Evolutionary conservation across 2,888 invertebrate species (phyloP).

Genomic region (Nemoura dubitans): DNA sequence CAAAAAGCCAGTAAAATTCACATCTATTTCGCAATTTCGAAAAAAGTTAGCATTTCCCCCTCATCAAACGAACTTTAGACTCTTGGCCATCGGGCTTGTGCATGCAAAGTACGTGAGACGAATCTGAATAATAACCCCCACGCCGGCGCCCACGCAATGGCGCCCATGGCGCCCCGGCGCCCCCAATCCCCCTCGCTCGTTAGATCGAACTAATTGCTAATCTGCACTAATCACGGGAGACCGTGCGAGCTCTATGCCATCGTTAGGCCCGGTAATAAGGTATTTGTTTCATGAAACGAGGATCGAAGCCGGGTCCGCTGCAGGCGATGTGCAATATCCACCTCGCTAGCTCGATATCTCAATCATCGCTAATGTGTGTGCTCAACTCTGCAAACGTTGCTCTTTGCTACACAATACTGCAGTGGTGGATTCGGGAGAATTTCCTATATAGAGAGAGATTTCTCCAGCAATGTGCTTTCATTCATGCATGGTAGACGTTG

Average conservation of each 20-base stretch:
- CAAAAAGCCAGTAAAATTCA: background rate
- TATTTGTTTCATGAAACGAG: background rate
- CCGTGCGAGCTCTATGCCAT: constrained; percentile 13
- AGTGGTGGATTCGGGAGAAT: background rate
- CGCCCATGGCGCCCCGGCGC: background rate
- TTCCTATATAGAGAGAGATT: background rate
- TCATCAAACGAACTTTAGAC: constrained; percentile 17
- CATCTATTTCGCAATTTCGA: background rate
- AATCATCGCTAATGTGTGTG: background rate
- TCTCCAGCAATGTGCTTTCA: background rate
- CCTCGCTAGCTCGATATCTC: background rate
- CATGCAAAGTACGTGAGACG: constrained; percentile 7
- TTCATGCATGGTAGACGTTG: background rate
- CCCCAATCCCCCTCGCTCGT: background rate
- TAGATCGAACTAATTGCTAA: constrained; percentile 30
- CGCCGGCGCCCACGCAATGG: background rate
- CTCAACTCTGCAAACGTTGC: background rate
- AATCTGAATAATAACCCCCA: background rate
- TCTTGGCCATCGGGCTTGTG: background rate
- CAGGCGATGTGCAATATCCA: background rate
- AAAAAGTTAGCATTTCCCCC: background rate
- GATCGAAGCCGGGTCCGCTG: background rate
- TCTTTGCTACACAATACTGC: background rate
- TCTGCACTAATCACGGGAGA: constrained; percentile 14
- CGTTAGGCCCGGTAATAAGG: constrained; percentile 15